Evolutionary conservation across 2,113 vertebrate species (phyloP).

Genomic region (Astur gentilis): DNA sequence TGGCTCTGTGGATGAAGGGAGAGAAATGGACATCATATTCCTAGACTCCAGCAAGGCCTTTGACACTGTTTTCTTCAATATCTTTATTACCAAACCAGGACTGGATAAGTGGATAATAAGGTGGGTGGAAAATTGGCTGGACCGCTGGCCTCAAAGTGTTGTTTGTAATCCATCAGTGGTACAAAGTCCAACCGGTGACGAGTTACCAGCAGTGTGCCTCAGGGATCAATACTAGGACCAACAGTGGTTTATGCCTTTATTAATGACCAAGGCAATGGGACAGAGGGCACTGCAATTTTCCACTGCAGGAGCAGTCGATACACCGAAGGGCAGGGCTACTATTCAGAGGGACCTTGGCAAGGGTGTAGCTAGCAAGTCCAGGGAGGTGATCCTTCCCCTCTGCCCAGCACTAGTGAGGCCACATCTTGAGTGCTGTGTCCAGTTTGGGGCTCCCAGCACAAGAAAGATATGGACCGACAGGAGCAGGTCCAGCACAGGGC

Average conservation of each 20-base stretch:
- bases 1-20: background rate
- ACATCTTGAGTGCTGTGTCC: background rate
- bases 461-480: background rate
- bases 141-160: background rate
- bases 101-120: background rate
- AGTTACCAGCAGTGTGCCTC: background rate
- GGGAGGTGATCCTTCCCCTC: background rate
- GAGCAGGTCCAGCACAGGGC: background rate
- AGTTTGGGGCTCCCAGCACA: background rate
- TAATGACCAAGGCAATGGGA: background rate
- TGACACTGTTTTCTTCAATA: background rate
- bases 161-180: background rate
- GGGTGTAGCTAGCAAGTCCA: background rate
- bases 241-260: background rate
- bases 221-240: background rate
- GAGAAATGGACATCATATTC: background rate
- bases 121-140: background rate
- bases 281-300: background rate
- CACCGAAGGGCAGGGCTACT: background rate
- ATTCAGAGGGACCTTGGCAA: background rate
- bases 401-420: background rate
- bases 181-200: background rate
- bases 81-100: background rate
- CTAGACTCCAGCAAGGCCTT: background rate
- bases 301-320: fast-evolving